These are phyloP conservation scores for Cyclopterus lumpus DNA, from an alignment of 2,797 vertebrate genomes.

Conservation along the genomic window DNA sequence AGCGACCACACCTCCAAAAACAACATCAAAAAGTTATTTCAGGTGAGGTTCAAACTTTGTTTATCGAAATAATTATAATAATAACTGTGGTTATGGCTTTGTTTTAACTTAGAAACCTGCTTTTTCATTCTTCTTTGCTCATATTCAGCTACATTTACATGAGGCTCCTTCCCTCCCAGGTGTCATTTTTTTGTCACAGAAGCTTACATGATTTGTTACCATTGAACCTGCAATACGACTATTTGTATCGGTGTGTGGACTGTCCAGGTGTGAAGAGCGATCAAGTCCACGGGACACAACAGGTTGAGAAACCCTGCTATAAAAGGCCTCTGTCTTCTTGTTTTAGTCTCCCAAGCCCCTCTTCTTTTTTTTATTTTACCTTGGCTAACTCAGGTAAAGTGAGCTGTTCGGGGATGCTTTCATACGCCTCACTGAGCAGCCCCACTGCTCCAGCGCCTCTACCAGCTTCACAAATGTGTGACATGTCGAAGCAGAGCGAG, in stretches of 20 bases:
- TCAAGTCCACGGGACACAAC: background rate
- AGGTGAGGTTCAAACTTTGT: background rate
- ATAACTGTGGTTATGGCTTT: conserved; percentile 5
- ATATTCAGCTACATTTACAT: background rate
- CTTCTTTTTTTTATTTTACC: background rate
- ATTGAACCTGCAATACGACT: background rate
- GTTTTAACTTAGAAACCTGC: background rate
- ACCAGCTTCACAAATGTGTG: conserved; percentile 34
- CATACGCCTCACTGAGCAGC: conserved; percentile 26
- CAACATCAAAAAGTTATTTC: background rate
- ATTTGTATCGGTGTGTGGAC: background rate
- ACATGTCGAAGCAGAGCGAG: conserved; percentile 47
- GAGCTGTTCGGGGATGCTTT: conserved; percentile 14
- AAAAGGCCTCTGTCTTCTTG: background rate
- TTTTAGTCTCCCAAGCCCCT: conserved; percentile 4
- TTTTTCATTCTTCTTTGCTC: background rate
- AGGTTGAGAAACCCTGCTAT: background rate
- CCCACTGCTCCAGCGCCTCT: background rate
- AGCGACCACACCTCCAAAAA: background rate
- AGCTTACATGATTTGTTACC: background rate
- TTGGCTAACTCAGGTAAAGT: conserved; percentile 5
- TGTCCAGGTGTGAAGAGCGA: background rate
- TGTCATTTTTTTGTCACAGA: background rate
- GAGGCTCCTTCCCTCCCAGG: background rate
- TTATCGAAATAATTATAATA: background rate